Percentiles rank a stretch among this genome's conserved stretches.
These are phyloP conservation scores for Jaculus jaculus DNA, from an alignment of 2,113 vertebrate species.

Conservation along the genomic window DNA sequence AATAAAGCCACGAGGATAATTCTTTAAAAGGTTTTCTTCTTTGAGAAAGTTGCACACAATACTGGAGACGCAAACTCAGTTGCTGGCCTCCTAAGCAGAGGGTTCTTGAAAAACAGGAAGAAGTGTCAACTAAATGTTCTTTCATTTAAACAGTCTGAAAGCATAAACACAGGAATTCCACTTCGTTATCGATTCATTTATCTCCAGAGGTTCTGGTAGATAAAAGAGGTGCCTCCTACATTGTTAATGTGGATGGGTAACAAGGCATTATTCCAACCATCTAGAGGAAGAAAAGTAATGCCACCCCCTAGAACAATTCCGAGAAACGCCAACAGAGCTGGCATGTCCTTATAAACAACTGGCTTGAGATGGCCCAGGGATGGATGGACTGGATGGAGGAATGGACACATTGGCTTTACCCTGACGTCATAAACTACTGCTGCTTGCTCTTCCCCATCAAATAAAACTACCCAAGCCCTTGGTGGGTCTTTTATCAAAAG, in stretches of 20 bases:
- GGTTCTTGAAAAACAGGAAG: slow-evolving; percentile 76
- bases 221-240: slow-evolving; percentile 13
- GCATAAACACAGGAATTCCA: slow-evolving; percentile 74
- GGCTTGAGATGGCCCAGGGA: slow-evolving; percentile 14
- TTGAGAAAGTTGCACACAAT: neutral
- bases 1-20: neutral
- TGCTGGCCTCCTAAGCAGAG: slow-evolving; percentile 20
- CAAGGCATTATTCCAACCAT: slow-evolving; percentile 19
- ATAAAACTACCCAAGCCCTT: slow-evolving; percentile 44
- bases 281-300: slow-evolving; percentile 31
- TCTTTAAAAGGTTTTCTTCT: neutral
- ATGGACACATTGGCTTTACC: slow-evolving; percentile 36
- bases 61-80: slow-evolving; percentile 32
- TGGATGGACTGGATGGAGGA: neutral
- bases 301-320: slow-evolving; percentile 62
- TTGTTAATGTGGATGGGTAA: slow-evolving; percentile 27
- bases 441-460: slow-evolving; percentile 37
- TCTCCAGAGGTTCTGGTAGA: neutral
- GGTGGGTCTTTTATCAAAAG: neutral
- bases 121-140: slow-evolving; percentile 67
- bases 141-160: slow-evolving; percentile 55
- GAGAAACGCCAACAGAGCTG: slow-evolving; percentile 56
- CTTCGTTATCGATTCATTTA: slow-evolving; percentile 61
- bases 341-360: slow-evolving; percentile 59
- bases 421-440: slow-evolving; percentile 48